Evolutionary conservation across 2,113 vertebrate species (phyloP), one percentile per base, ranked within the genome.

Genomic region (Mesocricetus auratus): DNA sequence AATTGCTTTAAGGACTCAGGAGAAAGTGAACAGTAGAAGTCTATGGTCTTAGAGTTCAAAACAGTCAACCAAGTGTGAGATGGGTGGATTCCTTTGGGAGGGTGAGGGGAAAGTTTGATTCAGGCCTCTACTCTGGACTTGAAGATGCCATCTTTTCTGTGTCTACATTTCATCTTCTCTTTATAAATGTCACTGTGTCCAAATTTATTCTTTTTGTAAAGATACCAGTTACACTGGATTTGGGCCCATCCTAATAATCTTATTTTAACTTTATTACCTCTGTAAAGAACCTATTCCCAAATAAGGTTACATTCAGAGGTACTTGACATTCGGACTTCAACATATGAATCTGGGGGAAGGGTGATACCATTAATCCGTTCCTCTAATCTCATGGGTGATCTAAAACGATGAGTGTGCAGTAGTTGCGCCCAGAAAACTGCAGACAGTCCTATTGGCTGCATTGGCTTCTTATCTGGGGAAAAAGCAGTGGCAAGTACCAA

Each of bases 161-260:
- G 42, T 88, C 71, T 88, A 79, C 26, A n/a, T 1, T 2, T 79
- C 1, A 0, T 74, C 24, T 95, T 94, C 56, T 36, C 50, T 90
- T 42, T 78, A 53, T 78, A 71, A 2, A 39, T 93, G 71, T 45
- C 42, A 69, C 71, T 53, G 16, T 47, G 60, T 77, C 75, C 26
- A 71, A 68, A 85, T 89, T 90, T 91, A 95, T 86, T 66, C 75
- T 88, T 95, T 86, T 93, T 68, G 68, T 74, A 91, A 94, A 66
- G 86, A 83, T 64, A 85, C 1, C 12, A 68, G 26, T 78, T 16
- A 0, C n/a, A 24, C 21, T 91, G 86, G 77, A 93, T 75, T 69
- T 47, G 69, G 26, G 42, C 86, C 90, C 42, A 69, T 81, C n/a
- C 69, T 66, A 71, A 94, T 85, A 90, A 91, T 64, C 71, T 95